Evolutionary conservation across 2,888 invertebrate species (phyloP).

Genomic region (Xestia xanthographa): DNA sequence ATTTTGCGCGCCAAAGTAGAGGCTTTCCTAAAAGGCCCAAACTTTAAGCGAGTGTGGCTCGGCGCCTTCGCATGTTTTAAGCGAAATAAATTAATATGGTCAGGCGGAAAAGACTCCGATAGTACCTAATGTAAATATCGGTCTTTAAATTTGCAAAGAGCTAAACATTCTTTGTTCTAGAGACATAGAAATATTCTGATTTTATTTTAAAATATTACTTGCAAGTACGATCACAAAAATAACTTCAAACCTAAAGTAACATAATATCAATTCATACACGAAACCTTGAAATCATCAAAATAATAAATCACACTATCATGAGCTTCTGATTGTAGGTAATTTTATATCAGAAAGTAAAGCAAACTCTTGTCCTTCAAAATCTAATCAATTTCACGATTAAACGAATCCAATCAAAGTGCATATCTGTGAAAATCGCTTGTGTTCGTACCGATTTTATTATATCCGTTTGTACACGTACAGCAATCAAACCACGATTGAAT

Average conservation of each 20-base stretch:
- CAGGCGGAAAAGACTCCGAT: too few species aligned
- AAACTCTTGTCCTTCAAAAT: conserved; percentile 1
- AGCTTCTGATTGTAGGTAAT: conserved; percentile 10
- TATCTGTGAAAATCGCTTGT: conserved; percentile 37
- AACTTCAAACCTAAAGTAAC: background rate
- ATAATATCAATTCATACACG: background rate
- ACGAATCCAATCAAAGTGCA: conserved; percentile 38
- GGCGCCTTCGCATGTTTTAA: too few species aligned
- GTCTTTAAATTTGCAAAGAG: background rate
- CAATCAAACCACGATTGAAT: conserved; percentile 54
- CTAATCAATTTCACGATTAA: conserved; percentile 37
- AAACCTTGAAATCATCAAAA: conserved; percentile 17
- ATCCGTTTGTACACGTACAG: conserved; percentile 32
- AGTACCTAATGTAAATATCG: background rate
- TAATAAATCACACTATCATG: background rate
- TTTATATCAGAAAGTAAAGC: conserved; percentile 21
- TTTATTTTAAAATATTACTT: background rate
- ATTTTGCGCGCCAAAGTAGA: too few species aligned
- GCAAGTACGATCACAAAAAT: background rate
- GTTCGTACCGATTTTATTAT: conserved; percentile 20
- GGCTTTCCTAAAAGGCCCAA: too few species aligned
- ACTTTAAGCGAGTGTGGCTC: too few species aligned
- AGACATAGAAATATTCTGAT: background rate
- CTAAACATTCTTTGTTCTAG: background rate
- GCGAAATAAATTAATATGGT: too few species aligned